Evolutionary conservation across 2,888 invertebrate species (phyloP).

Genomic region (Aphrophora alni): DNA sequence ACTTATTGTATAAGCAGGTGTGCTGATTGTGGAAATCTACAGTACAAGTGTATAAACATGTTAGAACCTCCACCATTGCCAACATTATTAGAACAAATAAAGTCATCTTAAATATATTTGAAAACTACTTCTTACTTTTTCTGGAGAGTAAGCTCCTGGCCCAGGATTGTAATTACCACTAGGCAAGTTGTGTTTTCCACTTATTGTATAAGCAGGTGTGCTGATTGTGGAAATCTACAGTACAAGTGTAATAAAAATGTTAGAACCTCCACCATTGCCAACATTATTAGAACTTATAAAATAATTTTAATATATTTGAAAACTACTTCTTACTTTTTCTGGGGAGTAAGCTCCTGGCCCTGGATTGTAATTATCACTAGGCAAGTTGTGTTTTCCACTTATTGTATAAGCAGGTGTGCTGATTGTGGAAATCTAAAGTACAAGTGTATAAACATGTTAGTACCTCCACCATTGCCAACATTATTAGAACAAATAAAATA

Average conservation of each 20-base stretch:
- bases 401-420: slow-evolving; percentile 83
- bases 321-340: slow-evolving; percentile 77
- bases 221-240: slow-evolving; percentile 41
- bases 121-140: slow-evolving; percentile 70
- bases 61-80: too few species aligned
- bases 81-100: too few species aligned
- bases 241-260: too few species aligned
- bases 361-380: slow-evolving; percentile 76
- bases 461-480: neutral
- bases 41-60: neutral
- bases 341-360: slow-evolving; percentile 95
- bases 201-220: slow-evolving; percentile 86
- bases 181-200: slow-evolving; percentile 78
- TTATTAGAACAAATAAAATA: neutral
- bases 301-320: too few species aligned
- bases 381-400: slow-evolving; percentile 79
- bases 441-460: neutral
- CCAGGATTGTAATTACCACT: slow-evolving; percentile 77
- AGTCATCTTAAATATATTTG: too few species aligned
- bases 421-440: slow-evolving; percentile 38
- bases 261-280: too few species aligned
- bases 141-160: slow-evolving; percentile 92
- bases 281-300: too few species aligned
- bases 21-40: slow-evolving; percentile 44
- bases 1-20: slow-evolving; percentile 89